phyloP scores from a whole-genome alignment of 1,140 invertebrate genomes.

The Bombus haemorrhoidalis region DNA sequence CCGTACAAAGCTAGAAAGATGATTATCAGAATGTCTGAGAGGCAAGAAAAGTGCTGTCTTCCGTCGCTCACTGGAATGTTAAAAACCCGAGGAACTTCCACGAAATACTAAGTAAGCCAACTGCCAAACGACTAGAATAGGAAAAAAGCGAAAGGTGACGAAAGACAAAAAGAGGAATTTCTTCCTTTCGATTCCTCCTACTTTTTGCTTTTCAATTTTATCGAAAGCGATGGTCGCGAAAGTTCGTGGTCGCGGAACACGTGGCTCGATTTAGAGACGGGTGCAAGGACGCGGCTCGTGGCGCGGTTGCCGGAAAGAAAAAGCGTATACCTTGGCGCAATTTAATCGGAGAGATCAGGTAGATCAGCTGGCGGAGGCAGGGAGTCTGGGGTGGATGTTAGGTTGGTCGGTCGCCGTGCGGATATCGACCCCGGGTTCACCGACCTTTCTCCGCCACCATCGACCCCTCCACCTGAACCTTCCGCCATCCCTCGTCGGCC shows the following conservation, averaged over 20 bases:
- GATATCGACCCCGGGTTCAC: slow-evolving; percentile 69
- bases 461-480: slow-evolving; percentile 66
- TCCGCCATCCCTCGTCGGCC: slow-evolving; percentile 63
- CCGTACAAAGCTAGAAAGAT: too few relatives aligned
- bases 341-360: slow-evolving; percentile 65
- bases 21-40: too few relatives aligned
- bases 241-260: neutral
- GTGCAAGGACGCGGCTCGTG: slow-evolving; percentile 23
- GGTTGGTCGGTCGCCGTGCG: slow-evolving; percentile 65
- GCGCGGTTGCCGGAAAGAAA: slow-evolving; percentile 36
- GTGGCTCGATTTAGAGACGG: slow-evolving; percentile 29
- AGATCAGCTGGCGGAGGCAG: slow-evolving; percentile 66
- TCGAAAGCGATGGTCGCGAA: too few relatives aligned
- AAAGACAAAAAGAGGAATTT: neutral
- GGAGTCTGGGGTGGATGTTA: slow-evolving; percentile 70
- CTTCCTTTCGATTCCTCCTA: too few relatives aligned
- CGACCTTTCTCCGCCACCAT: slow-evolving; percentile 70
- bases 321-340: slow-evolving; percentile 57
- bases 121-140: too few relatives aligned
- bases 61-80: too few relatives aligned
- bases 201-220: too few relatives aligned
- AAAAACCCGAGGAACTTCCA: too few relatives aligned
- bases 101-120: too few relatives aligned
- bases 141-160: too few relatives aligned
- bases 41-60: too few relatives aligned